Evolutionary conservation across 2,113 vertebrate species (phyloP).

Genomic region (Psittacus erithacus): DNA sequence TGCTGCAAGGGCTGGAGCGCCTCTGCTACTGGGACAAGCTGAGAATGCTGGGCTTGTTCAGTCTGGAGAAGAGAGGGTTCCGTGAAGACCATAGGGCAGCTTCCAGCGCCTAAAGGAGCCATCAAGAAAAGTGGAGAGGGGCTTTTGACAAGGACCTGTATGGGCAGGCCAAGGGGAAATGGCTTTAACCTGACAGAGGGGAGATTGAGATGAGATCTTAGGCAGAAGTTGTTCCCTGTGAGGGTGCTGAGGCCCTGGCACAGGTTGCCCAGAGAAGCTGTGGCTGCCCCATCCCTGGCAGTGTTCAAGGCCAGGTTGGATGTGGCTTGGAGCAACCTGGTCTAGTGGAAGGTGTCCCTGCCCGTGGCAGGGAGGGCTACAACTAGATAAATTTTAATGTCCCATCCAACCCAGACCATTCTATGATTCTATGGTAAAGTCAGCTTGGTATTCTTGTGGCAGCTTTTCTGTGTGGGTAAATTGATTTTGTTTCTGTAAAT

Average conservation of each 20-base stretch:
- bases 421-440: neutral
- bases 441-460: neutral
- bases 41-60: neutral
- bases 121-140: too few species aligned
- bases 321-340: rapidly evolving
- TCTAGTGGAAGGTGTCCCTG: neutral
- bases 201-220: too few species aligned
- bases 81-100: neutral
- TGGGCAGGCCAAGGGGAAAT: too few species aligned
- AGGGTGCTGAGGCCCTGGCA: too few species aligned
- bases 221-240: too few species aligned
- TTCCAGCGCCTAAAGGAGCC: neutral
- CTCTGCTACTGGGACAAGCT: neutral
- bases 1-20: neutral
- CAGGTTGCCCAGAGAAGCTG: neutral
- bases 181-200: too few species aligned
- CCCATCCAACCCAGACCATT: neutral
- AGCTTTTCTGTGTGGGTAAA: neutral
- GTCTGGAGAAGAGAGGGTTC: neutral
- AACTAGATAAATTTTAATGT: neutral
- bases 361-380: neutral
- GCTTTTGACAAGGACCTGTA: too few species aligned
- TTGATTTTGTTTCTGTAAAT: neutral
- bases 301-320: neutral
- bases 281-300: neutral